Evolutionary conservation across 2,888 invertebrate genomes (phyloP).

Genomic region (Amblyjoppa fuscipennis): DNA sequence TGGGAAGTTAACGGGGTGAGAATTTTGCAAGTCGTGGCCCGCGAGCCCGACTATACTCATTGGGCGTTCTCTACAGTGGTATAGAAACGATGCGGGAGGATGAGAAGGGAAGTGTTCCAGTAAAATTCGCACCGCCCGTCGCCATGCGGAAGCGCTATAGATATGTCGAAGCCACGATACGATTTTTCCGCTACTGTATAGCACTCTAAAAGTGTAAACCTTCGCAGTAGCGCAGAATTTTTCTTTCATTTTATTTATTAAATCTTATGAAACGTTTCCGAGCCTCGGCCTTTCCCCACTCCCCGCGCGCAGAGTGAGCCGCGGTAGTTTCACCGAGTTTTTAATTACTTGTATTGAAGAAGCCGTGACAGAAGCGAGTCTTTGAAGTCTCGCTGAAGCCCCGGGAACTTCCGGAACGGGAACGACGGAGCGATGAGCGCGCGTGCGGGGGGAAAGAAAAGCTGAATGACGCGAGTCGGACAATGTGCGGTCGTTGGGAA

Average conservation of each 20-base stretch:
- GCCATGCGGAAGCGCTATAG: slow-evolving; percentile 12
- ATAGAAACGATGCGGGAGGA: neutral
- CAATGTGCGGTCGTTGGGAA: neutral
- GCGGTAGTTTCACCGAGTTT: slow-evolving; percentile 33
- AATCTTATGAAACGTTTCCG: slow-evolving; percentile 51
- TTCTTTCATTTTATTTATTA: slow-evolving; percentile 53
- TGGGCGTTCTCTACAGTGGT: neutral
- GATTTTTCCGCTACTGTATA: neutral
- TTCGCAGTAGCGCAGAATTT: slow-evolving; percentile 15
- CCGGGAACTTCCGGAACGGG: slow-evolving; percentile 5
- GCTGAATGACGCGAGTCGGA: neutral
- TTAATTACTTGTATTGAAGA: slow-evolving; percentile 54
- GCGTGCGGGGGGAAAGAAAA: slow-evolving; percentile 2
- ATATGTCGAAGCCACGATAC: neutral
- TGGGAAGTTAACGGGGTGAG: slow-evolving; percentile 45
- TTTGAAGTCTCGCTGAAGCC: slow-evolving; percentile 41
- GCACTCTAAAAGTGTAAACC: slow-evolving; percentile 20
- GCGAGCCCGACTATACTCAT: neutral
- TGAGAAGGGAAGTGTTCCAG: slow-evolving; percentile 4
- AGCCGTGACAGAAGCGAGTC: slow-evolving; percentile 15
- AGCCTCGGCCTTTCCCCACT: neutral
- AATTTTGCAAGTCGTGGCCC: slow-evolving; percentile 38
- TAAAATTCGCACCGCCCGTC: slow-evolving; percentile 16
- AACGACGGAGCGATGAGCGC: slow-evolving; percentile 14
- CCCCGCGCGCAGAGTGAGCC: neutral